A percentile compares a stretch with the other conserved stretches of the same genome.
Conservation (phyloP, 2,113 vertebrate species). For the Melozone crissalis region DNA sequence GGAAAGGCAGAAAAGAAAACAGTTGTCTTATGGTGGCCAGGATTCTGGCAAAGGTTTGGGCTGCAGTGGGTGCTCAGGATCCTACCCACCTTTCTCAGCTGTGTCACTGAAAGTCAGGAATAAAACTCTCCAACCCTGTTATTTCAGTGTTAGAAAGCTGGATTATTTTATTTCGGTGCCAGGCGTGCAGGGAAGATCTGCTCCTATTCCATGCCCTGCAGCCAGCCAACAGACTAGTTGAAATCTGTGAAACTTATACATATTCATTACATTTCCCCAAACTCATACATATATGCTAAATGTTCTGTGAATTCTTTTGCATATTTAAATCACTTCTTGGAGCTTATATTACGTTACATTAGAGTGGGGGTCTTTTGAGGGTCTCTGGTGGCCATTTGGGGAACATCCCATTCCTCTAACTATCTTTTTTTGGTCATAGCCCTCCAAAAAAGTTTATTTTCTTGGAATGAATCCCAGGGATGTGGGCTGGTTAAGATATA, state of each 20-base stretch:
- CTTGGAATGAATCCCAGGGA: not conserved
- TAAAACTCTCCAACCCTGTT: not conserved
- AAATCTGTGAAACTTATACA: not conserved
- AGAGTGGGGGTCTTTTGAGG: not conserved
- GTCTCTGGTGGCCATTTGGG: not conserved
- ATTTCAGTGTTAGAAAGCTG: not conserved
- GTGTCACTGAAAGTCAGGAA: not conserved
- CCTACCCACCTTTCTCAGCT: not conserved
- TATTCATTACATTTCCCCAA: not conserved
- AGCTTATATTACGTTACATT: not conserved
- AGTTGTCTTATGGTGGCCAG: rapidly evolving
- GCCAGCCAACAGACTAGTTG: not conserved
- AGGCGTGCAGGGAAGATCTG: not conserved
- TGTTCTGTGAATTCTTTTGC: not conserved
- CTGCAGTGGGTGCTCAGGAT: not conserved
- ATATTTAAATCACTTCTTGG: not conserved
- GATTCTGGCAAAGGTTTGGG: not conserved
- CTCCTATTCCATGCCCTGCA: not conserved
- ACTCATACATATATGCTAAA: not conserved
- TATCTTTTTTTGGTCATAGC: not conserved
- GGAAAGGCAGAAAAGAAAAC: not conserved
- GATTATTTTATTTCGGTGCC: rapidly evolving
- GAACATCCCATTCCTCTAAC: not conserved
- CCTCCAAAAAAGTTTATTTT: not conserved
- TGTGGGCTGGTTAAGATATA: not conserved